Evolutionary conservation across 2,797 vertebrate genomes (phyloP).

Genomic region (Bradypus variegatus): DNA sequence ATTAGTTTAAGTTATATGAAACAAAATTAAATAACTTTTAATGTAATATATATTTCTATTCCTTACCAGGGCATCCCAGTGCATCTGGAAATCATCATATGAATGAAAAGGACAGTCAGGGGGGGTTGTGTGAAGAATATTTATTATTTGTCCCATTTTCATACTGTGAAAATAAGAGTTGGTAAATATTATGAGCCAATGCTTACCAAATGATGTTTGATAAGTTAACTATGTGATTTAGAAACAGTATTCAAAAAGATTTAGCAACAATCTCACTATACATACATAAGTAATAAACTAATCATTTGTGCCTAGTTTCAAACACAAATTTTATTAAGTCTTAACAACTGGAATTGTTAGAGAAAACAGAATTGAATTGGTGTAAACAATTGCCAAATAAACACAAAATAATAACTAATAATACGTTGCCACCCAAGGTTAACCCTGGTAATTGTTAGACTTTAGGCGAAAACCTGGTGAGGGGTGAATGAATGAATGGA

Average conservation of each 20-base stretch:
- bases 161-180: constrained; percentile 75
- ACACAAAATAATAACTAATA: background rate
- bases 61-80: constrained; percentile 86
- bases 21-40: background rate
- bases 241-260: constrained; percentile 19
- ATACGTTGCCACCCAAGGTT: background rate
- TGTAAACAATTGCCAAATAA: background rate
- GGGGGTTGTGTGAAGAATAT: constrained; percentile 78
- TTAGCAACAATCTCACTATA: background rate
- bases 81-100: constrained; percentile 81
- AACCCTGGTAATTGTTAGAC: background rate
- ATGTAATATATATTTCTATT: background rate
- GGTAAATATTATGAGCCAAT: background rate
- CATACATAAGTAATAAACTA: background rate
- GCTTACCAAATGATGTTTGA: background rate
- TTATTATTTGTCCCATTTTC: constrained; percentile 90
- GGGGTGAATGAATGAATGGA: constrained; percentile 7
- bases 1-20: background rate
- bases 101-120: constrained; percentile 82
- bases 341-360: background rate
- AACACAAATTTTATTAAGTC: background rate
- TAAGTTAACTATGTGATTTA: background rate
- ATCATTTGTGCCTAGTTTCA: background rate
- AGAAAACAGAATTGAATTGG: background rate
- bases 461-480: background rate